Base-by-base conservation (phyloP, 2,113 vertebrate species). In the Synchiropus splendidus region DNA sequence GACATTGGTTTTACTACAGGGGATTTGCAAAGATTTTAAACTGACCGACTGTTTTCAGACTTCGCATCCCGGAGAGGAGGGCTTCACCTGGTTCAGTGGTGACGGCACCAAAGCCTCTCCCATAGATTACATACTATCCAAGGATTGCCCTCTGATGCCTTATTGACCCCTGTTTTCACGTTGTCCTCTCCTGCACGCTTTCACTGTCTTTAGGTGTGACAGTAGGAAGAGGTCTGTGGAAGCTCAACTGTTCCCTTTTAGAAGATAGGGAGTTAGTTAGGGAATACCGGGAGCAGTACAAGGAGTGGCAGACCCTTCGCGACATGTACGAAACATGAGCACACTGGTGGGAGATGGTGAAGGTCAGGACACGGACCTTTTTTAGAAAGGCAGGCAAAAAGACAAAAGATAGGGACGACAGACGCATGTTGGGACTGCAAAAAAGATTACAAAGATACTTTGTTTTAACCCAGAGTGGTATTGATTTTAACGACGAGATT, bases 181-280 rank as follows among this genome's bases (percentile, higher is more conserved):
- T 8, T 0, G 16, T 48, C 18, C 45, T 48, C 2, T 48, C 34
- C 2, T 48, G 45, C 45, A 48, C 45, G 11, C 45, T 38, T 12
- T 16, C 35, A 48, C 17, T 48, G 9, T 27, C 35, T 16, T 30
- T 13, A 2, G 39, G 30, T 51, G 39, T 51, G 39, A 49, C 47
- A 2, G 10, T 2, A 18, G 35, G 47, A 10, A 49, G 31, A 6
- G 36, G 47, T 39, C 37, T 40, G 38, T 49, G 47, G 38, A 49
- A 49, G 14, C 48, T 51, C 17, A 48, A 48, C 45, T 48, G 45
- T 18, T 48, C 45, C 35, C 43, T 48, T 13, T 37, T 37, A 37
- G 13, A 37, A 37, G 36, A 37, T 16, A 15, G 9, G 3, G 36
- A 37, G 6, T 4, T 37, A 2, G 12, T 37, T 16, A 14, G 36